A percentile compares a stretch with the other conserved stretches of the same genome.
Evolutionary conservation across 2,888 invertebrate genomes (phyloP).

Genomic region (Drosophila parthenogenetica): DNA sequence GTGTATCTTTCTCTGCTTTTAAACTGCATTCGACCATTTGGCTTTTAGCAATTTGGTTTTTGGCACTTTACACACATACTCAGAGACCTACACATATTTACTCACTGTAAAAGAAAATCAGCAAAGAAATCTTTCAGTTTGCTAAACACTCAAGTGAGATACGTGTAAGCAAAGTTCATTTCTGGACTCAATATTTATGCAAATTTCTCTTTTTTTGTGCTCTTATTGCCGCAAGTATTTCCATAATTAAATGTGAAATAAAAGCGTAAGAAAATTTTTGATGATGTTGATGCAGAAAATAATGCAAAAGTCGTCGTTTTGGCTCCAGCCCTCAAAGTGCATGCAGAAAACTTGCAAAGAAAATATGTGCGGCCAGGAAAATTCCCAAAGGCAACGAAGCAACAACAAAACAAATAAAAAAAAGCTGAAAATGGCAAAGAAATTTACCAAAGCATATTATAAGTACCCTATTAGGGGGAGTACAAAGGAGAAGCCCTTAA

Average conservation of each 20-base stretch:
- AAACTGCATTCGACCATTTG: constrained; percentile 41
- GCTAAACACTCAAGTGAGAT: constrained; percentile 20
- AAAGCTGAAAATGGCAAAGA: background rate
- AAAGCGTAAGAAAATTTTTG: constrained; percentile 25
- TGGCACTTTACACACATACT: constrained; percentile 26
- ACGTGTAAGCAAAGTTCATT: constrained; percentile 38
- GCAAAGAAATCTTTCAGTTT: constrained; percentile 13
- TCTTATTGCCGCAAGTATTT: constrained; percentile 58
- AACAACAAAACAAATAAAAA: background rate
- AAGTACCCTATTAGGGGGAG: background rate
- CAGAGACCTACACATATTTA: background rate
- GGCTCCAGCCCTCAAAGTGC: constrained; percentile 19
- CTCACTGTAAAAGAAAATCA: background rate
- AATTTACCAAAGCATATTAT: background rate
- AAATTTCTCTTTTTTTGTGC: constrained; percentile 58
- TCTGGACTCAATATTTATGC: constrained; percentile 67
- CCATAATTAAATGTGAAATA: constrained; percentile 70
- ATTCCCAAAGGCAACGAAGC: constrained; percentile 33
- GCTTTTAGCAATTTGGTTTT: constrained; percentile 53
- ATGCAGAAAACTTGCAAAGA: constrained; percentile 41
- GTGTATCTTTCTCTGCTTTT: constrained; percentile 23
- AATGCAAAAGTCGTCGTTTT: constrained; percentile 26
- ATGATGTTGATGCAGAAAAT: constrained; percentile 20
- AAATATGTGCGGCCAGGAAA: constrained; percentile 61
- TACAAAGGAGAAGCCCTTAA: background rate